Evolutionary conservation across 2,888 invertebrate genomes (phyloP).

Genomic region (Trissolcus brochymenae): DNA sequence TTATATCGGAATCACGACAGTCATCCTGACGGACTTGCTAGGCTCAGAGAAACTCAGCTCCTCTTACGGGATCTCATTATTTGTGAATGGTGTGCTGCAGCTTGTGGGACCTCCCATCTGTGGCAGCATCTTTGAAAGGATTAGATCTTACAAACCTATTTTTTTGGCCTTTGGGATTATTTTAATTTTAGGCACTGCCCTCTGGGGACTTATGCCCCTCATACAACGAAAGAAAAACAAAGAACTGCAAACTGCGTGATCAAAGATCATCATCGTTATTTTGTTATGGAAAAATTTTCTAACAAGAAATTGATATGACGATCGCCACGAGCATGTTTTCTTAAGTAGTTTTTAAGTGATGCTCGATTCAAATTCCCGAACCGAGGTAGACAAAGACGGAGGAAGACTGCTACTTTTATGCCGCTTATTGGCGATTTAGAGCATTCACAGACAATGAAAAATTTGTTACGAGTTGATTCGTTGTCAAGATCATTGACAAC

Average conservation of each 20-base stretch:
- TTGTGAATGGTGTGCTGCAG: slow-evolving; percentile 90
- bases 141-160: slow-evolving; percentile 83
- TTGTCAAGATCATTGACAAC: background rate
- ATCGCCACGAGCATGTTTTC: no score
- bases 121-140: slow-evolving; percentile 83
- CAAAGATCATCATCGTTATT: background rate
- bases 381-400: background rate
- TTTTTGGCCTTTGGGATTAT: slow-evolving; percentile 86
- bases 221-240: slow-evolving; percentile 78
- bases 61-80: slow-evolving; percentile 90
- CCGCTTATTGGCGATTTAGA: background rate
- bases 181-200: slow-evolving; percentile 83
- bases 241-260: slow-evolving; percentile 64
- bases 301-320: no score
- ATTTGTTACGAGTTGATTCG: slow-evolving; percentile 1
- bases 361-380: background rate
- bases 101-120: slow-evolving; percentile 88
- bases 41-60: slow-evolving; percentile 89
- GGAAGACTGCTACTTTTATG: slow-evolving; percentile 19
- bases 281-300: no score
- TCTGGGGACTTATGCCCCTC: slow-evolving; percentile 87
- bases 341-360: background rate
- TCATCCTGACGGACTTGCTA: slow-evolving; percentile 90
- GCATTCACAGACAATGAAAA: background rate
- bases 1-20: slow-evolving; percentile 91